Conservation (phyloP, 2,888 invertebrate species). For the Portevinia maculata region DNA sequence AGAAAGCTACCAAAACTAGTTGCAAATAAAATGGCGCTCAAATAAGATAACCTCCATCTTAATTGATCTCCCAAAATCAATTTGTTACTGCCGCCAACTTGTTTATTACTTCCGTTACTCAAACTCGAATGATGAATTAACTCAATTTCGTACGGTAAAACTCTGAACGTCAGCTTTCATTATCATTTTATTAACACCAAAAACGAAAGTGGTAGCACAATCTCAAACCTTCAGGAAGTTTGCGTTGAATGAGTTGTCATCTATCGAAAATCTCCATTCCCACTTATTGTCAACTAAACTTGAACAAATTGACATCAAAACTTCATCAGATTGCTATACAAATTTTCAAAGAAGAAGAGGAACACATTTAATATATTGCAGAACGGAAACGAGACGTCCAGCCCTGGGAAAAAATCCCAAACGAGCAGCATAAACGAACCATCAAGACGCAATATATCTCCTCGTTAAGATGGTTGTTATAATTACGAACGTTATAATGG, state of each 20-base stretch:
- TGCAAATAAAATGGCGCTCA: too few relatives aligned
- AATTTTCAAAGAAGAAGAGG: constrained; percentile 31
- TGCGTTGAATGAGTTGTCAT: background rate
- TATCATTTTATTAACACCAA: background rate
- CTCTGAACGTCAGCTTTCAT: background rate
- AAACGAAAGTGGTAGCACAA: constrained; percentile 13
- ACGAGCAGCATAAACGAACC: too few relatives aligned
- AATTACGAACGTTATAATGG: constrained; percentile 67
- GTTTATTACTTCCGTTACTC: too few relatives aligned
- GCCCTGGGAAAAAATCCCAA: constrained; percentile 58
- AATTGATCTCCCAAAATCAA: too few relatives aligned
- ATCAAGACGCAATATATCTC: constrained; percentile 5
- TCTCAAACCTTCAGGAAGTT: constrained; percentile 12
- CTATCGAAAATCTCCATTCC: constrained; percentile 3
- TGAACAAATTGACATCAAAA: constrained; percentile 49
- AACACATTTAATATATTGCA: constrained; percentile 33
- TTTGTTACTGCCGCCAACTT: too few relatives aligned
- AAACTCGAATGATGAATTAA: too few relatives aligned
- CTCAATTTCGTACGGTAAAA: too few relatives aligned
- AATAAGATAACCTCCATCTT: too few relatives aligned
- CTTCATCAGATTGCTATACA: constrained; percentile 58
- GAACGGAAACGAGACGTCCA: constrained; percentile 44
- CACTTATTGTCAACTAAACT: constrained; percentile 44
- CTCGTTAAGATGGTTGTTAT: constrained; percentile 47
- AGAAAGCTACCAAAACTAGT: too few relatives aligned